phyloP scores from a whole-genome alignment of 1,140 invertebrate genomes.

The Acarapis woodi region DNA sequence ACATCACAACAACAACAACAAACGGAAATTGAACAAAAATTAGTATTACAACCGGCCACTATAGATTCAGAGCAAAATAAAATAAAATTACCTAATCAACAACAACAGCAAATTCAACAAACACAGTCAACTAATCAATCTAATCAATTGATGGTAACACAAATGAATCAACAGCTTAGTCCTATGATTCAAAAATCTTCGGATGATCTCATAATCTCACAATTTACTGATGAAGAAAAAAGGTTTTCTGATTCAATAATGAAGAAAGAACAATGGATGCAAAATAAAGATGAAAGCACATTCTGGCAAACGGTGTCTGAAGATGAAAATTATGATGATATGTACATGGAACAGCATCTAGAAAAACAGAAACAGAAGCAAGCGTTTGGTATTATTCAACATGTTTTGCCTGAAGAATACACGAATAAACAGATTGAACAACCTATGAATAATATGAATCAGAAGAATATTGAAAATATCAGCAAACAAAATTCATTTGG shows the following conservation, averaged over 20 bases:
- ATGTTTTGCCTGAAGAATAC: no score
- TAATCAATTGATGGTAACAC: not conserved
- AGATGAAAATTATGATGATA: not conserved
- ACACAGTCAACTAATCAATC: not conserved
- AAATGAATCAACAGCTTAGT: not conserved
- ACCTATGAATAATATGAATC: no score
- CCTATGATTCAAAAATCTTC: not conserved
- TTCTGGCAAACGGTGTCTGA: constrained; percentile 2
- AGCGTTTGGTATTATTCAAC: no score
- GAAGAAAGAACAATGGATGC: constrained; percentile 6
- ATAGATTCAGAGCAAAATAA: no score
- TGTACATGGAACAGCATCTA: not conserved
- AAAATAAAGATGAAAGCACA: not conserved
- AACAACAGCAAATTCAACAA: no score
- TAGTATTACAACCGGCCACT: no score
- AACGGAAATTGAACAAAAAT: no score
- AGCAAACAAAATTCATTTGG: no score
- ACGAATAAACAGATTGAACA: no score
- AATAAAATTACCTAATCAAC: no score
- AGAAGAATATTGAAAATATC: no score
- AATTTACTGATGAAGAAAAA: not conserved
- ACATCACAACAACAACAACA: not conserved
- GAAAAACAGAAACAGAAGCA: not conserved
- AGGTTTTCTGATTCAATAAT: not conserved
- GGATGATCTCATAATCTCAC: no score